phyloP scores from a whole-genome alignment of 2,888 invertebrate species.

The Allophyes oxyacanthae region DNA sequence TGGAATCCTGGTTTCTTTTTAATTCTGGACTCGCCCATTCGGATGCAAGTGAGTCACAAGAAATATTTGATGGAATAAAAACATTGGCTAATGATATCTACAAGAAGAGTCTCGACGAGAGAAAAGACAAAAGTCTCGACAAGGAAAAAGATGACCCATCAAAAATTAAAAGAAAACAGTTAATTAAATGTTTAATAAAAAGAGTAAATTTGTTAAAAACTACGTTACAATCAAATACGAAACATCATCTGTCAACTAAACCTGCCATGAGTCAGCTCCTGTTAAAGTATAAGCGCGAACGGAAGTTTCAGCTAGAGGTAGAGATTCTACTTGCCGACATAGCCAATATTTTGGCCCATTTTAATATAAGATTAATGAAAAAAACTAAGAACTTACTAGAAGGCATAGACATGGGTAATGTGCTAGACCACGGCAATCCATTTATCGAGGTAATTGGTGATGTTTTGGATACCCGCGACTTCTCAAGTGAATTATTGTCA shows the following conservation, averaged over 20 bases:
- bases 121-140: too few species aligned
- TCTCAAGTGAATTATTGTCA: constrained; percentile 9
- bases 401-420: constrained; percentile 21
- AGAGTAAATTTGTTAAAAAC: constrained; percentile 14
- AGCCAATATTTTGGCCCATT: constrained; percentile 14
- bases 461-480: constrained; percentile 18
- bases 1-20: constrained; percentile 6
- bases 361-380: constrained; percentile 15
- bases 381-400: constrained; percentile 14
- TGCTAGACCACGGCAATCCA: constrained; percentile 34
- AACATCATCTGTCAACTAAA: too few species aligned
- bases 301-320: constrained; percentile 12
- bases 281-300: constrained; percentile 14
- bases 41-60: neutral
- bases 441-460: constrained; percentile 27
- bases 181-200: constrained; percentile 9
- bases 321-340: constrained; percentile 32
- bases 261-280: constrained; percentile 1
- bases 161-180: neutral
- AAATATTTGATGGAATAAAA: constrained; percentile 8
- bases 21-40: neutral
- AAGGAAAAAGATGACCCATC: neutral
- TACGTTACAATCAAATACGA: constrained; percentile 6
- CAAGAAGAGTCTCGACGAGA: too few species aligned
- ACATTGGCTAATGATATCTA: neutral